Percentiles rank a stretch among this genome's conserved stretches.
Conservation (phyloP, 2,888 invertebrate species). For the Synergus itoensis region DNA sequence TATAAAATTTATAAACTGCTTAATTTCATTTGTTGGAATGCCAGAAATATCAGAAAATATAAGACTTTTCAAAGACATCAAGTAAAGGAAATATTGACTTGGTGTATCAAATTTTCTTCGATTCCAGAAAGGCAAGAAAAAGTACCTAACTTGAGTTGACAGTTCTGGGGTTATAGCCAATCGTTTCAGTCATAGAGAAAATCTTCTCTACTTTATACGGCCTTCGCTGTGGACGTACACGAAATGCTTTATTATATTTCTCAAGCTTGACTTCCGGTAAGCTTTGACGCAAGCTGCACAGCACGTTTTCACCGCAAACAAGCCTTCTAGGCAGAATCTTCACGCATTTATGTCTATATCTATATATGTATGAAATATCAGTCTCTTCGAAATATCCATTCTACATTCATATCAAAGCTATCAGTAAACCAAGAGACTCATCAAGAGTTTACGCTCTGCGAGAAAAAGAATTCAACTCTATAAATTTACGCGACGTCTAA, state of each 20-base stretch:
- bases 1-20: background rate
- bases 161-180: constrained; percentile 32
- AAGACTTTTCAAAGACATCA: background rate
- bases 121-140: background rate
- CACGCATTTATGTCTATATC: constrained; percentile 1
- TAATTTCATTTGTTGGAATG: background rate
- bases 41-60: background rate
- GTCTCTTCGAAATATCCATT: constrained; percentile 1
- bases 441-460: background rate
- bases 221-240: background rate
- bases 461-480: background rate
- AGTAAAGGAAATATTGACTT: constrained; percentile 1
- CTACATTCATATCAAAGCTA: constrained; percentile 17
- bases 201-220: constrained; percentile 35
- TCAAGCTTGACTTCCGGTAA: constrained; percentile 41
- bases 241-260: constrained; percentile 36
- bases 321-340: constrained; percentile 4
- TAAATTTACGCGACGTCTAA: constrained; percentile 26
- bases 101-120: background rate
- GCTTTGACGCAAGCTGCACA: constrained; percentile 27
- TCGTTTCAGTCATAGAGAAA: constrained; percentile 35
- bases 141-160: constrained; percentile 33
- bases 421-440: constrained; percentile 16
- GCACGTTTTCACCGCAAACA: constrained; percentile 36
- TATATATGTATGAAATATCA: constrained; percentile 13